Percentiles rank a stretch among this genome's conserved stretches.
These are phyloP conservation scores for Taeniopygia guttata DNA, from an alignment of 2,797 vertebrate species.

Conservation along the genomic window DNA sequence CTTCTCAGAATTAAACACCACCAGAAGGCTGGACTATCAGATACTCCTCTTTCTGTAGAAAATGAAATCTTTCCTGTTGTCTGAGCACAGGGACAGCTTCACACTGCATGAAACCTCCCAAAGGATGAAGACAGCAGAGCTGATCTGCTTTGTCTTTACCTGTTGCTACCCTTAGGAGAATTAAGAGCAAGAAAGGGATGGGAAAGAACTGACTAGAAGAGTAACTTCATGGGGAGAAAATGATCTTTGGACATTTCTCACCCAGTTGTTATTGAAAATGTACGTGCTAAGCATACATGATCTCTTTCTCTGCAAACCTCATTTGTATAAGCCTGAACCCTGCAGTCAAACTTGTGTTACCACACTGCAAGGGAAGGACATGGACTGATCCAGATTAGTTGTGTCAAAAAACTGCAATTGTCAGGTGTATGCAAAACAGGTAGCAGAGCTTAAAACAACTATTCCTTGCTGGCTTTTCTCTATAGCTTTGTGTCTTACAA, in stretches of 20 bases:
- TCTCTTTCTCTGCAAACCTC: background rate
- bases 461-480: background rate
- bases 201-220: background rate
- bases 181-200: background rate
- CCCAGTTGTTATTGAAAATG: background rate
- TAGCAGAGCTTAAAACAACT: background rate
- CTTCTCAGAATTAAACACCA: background rate
- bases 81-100: background rate
- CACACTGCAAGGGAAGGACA: background rate
- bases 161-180: background rate
- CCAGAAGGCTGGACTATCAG: background rate
- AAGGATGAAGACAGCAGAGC: background rate
- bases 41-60: background rate
- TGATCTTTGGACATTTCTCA: background rate
- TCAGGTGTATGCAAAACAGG: background rate
- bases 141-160: background rate
- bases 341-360: background rate
- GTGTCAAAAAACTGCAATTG: background rate
- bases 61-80: background rate
- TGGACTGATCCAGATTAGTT: background rate
- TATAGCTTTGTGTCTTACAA: background rate
- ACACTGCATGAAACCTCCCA: background rate
- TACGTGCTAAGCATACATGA: fast-evolving
- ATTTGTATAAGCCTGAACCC: background rate
- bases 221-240: background rate